Percentiles rank a stretch among this genome's conserved stretches.
Conservation (phyloP, 2,888 invertebrate species). For the Drosophila diplacantha region DNA sequence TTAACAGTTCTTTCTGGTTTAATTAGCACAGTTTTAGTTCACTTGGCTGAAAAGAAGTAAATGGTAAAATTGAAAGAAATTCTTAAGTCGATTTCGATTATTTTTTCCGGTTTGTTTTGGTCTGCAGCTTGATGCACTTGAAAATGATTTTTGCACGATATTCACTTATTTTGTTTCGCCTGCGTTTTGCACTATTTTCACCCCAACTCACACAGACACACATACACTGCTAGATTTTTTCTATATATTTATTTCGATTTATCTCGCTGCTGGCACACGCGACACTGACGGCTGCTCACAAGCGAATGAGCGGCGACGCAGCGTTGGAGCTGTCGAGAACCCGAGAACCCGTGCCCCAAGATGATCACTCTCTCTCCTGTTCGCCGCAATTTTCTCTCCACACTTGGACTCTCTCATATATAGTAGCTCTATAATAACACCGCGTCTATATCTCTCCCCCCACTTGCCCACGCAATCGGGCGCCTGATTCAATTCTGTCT, state of each 20-base stretch:
- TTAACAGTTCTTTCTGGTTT: conserved; percentile 40
- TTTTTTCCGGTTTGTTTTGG: conserved; percentile 1
- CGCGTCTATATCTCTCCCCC: conserved; percentile 2
- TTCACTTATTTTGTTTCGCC: conserved; percentile 19
- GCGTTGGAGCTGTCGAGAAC: conserved; percentile 14
- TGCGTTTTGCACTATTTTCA: conserved; percentile 46
- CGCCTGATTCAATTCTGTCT: conserved; percentile 36
- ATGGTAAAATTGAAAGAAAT: conserved; percentile 20
- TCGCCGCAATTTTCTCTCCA: background rate
- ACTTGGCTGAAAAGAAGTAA: conserved; percentile 38
- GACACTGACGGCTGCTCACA: conserved; percentile 73
- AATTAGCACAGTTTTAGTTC: conserved; percentile 37
- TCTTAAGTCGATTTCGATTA: conserved; percentile 17
- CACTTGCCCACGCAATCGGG: conserved; percentile 13
- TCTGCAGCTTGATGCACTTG: conserved; percentile 14
- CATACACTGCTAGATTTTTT: conserved; percentile 48
- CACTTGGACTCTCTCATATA: conserved; percentile 9
- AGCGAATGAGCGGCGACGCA: conserved; percentile 59
- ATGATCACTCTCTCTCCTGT: conserved; percentile 25
- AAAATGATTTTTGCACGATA: conserved; percentile 28
- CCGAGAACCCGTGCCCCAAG: conserved; percentile 18
- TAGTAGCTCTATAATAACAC: conserved; percentile 7
- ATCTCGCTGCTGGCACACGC: conserved; percentile 61
- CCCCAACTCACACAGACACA: conserved; percentile 18
- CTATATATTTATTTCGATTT: conserved; percentile 25